These are phyloP conservation scores for Microplitis manilae DNA, from an alignment of 2,888 invertebrate genomes.

Conservation along the genomic window DNA sequence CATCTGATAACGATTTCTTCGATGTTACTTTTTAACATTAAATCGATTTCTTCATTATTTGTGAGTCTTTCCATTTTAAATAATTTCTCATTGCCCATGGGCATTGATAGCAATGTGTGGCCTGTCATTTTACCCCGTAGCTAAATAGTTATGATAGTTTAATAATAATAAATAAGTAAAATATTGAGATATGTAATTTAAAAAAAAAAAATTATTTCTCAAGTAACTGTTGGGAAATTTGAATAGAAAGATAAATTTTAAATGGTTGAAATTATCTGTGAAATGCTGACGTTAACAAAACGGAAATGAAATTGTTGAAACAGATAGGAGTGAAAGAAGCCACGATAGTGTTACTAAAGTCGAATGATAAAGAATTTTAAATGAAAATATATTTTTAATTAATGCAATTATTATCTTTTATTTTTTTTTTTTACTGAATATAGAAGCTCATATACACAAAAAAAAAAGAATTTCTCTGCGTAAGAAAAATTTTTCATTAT, in stretches of 20 bases:
- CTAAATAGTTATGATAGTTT: conserved; percentile 60
- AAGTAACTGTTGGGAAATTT: not conserved
- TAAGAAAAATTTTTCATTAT: too few species aligned
- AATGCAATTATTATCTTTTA: not conserved
- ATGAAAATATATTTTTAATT: not conserved
- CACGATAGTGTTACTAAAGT: conserved; percentile 11
- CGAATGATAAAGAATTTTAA: not conserved
- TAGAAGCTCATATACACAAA: too few species aligned
- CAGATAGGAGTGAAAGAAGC: conserved; percentile 24
- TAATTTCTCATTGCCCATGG: conserved; percentile 81
- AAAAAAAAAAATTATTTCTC: conserved; percentile 7
- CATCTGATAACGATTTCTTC: conserved; percentile 92
- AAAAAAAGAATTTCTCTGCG: too few species aligned
- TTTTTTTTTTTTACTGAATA: not conserved
- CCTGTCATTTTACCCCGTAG: conserved; percentile 88
- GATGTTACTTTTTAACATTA: conserved; percentile 83
- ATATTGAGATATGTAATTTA: not conserved
- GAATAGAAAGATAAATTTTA: conserved; percentile 8
- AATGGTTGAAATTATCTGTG: not conserved
- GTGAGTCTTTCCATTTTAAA: conserved; percentile 75
- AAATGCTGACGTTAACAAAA: conserved; percentile 10
- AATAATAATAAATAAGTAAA: conserved; percentile 23
- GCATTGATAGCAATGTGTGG: conserved; percentile 89
- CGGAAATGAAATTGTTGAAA: conserved; percentile 30
- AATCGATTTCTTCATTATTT: conserved; percentile 75